Conservation (phyloP, 2,113 vertebrate species). For the Pollachius pollachius region DNA sequence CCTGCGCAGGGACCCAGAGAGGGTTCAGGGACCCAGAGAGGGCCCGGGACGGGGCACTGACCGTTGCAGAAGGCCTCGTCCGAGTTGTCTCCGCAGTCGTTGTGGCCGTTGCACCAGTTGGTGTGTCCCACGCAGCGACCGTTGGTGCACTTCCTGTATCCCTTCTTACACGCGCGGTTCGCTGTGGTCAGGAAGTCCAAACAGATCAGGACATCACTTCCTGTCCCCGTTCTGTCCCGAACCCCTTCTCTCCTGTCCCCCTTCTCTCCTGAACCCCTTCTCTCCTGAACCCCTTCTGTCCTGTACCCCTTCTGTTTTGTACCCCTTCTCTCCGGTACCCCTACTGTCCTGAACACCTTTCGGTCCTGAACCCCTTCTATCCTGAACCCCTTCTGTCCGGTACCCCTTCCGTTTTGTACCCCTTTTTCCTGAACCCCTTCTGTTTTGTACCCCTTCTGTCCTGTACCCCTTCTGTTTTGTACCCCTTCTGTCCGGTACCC, state of each 20-base stretch:
- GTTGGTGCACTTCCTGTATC: constrained; percentile 88
- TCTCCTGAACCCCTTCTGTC: too few species aligned
- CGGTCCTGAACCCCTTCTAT: constrained; percentile 87
- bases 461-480: constrained; percentile 92
- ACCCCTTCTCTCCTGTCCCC: constrained; percentile 95
- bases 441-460: constrained; percentile 89
- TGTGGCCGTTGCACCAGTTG: constrained; percentile 87
- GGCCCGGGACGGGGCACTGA: constrained; percentile 61
- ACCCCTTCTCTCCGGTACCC: constrained; percentile 95
- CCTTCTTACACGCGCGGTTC: constrained; percentile 89
- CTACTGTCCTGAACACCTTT: too few species aligned
- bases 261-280: constrained; percentile 88
- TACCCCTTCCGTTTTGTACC: constrained; percentile 87
- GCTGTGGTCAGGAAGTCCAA: constrained; percentile 63
- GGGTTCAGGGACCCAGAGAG: too few species aligned
- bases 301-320: too few species aligned
- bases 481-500: too few species aligned
- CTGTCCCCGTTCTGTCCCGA: too few species aligned
- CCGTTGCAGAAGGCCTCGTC: constrained; percentile 94
- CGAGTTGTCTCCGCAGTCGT: constrained; percentile 91
- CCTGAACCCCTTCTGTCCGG: constrained; percentile 69
- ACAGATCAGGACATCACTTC: constrained; percentile 68
- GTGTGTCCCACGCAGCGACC: constrained; percentile 83
- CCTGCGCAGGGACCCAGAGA: too few species aligned
- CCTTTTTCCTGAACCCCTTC: too few species aligned